Evolutionary conservation across 2,797 vertebrate species (phyloP).

Genomic region (Enteromius treurensis): DNA sequence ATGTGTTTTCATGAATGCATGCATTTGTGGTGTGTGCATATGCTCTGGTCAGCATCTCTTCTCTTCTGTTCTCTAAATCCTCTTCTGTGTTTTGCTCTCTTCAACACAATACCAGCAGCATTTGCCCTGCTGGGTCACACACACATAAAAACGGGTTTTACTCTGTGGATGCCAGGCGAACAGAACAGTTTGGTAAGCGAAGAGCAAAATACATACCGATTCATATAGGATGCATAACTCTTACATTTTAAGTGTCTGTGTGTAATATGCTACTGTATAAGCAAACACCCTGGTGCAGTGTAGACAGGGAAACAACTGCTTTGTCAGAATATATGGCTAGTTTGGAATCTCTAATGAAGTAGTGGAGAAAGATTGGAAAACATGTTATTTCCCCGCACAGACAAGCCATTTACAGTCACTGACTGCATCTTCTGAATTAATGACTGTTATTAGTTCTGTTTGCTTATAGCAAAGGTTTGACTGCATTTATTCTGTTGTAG

Average conservation of each 20-base stretch:
- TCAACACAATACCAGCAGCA: constrained; percentile 11
- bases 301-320: background rate
- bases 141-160: background rate
- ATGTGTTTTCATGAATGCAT: background rate
- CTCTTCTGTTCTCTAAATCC: constrained; percentile 45
- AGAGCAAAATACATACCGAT: background rate
- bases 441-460: background rate
- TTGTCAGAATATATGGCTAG: background rate
- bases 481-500: constrained; percentile 4
- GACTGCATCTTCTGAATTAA: background rate
- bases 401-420: too few species aligned
- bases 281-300: background rate
- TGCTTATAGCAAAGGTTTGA: background rate
- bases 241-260: background rate
- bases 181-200: constrained; percentile 21
- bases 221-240: background rate
- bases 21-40: background rate
- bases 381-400: too few species aligned
- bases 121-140: constrained; percentile 1
- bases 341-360: background rate
- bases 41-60: constrained; percentile 40
- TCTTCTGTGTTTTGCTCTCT: constrained; percentile 29
- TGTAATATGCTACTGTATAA: background rate
- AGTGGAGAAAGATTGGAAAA: too few species aligned
- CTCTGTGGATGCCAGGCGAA: background rate